Percentiles rank a stretch among this genome's conserved stretches.
phyloP scores from a whole-genome alignment of 2,113 vertebrate species.

The Trochalopteron elliotii region DNA sequence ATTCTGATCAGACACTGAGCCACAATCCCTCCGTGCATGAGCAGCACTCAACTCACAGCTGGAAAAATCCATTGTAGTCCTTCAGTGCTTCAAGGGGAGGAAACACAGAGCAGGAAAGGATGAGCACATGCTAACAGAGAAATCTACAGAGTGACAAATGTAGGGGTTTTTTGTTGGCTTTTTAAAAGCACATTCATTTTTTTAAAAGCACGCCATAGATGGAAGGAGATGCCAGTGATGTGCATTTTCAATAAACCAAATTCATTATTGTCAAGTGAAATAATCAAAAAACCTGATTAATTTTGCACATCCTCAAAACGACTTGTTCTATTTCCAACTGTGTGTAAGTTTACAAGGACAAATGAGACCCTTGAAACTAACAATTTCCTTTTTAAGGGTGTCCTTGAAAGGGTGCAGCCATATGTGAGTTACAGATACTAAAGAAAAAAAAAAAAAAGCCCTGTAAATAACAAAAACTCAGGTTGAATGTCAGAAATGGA shows the following conservation, averaged over 20 bases:
- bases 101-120: background rate
- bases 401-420: slow-evolving; percentile 37
- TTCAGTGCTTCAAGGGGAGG: background rate
- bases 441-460: background rate
- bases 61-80: background rate
- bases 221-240: background rate
- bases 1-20: background rate
- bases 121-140: background rate
- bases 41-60: background rate
- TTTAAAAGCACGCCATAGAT: background rate
- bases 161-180: background rate
- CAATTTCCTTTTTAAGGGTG: background rate
- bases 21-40: background rate
- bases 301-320: background rate
- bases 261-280: background rate
- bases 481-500: slow-evolving; percentile 32
- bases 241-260: background rate
- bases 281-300: background rate
- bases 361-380: background rate
- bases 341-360: slow-evolving; percentile 13
- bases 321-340: background rate
- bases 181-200: background rate
- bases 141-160: background rate
- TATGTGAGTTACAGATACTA: background rate
- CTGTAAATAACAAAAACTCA: slow-evolving; percentile 13